phyloP scores from a whole-genome alignment of 2,888 invertebrate species.

The Dasypolia templi region DNA sequence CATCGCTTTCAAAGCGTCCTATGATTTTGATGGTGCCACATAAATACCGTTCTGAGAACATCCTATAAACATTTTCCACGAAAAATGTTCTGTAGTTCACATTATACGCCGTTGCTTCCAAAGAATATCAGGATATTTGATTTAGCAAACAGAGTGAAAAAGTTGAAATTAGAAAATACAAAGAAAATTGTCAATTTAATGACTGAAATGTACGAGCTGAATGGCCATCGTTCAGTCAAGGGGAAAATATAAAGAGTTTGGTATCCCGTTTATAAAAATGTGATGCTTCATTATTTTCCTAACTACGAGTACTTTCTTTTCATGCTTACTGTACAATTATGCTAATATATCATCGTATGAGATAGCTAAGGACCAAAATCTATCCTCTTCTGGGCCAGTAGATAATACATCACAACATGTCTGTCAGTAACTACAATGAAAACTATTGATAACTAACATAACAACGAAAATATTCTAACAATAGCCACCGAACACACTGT shows the following conservation, averaged over 20 bases:
- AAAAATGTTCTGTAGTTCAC: constrained; percentile 39
- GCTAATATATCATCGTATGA: too few relatives aligned
- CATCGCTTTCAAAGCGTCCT: neutral
- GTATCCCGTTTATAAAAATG: neutral
- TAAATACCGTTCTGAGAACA: constrained; percentile 23
- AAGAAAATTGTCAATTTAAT: constrained; percentile 53
- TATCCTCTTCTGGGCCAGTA: neutral
- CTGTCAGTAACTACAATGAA: constrained; percentile 12
- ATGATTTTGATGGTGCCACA: constrained; percentile 21
- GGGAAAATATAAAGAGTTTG: neutral
- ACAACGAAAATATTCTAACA: constrained; percentile 37
- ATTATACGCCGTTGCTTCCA: constrained; percentile 14
- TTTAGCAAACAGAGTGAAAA: constrained; percentile 53
- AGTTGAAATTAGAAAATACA: constrained; percentile 54
- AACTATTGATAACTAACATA: constrained; percentile 21
- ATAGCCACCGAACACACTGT: constrained; percentile 23
- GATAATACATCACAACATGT: neutral
- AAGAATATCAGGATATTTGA: constrained; percentile 47
- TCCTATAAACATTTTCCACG: constrained; percentile 35
- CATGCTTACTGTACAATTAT: neutral
- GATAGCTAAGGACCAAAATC: neutral
- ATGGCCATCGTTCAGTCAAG: constrained; percentile 1
- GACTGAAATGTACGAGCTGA: constrained; percentile 9
- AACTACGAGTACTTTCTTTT: too few relatives aligned
- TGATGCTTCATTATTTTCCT: neutral